Conservation (phyloP, 2,113 vertebrate species). For the Pycnonotus jocosus region DNA sequence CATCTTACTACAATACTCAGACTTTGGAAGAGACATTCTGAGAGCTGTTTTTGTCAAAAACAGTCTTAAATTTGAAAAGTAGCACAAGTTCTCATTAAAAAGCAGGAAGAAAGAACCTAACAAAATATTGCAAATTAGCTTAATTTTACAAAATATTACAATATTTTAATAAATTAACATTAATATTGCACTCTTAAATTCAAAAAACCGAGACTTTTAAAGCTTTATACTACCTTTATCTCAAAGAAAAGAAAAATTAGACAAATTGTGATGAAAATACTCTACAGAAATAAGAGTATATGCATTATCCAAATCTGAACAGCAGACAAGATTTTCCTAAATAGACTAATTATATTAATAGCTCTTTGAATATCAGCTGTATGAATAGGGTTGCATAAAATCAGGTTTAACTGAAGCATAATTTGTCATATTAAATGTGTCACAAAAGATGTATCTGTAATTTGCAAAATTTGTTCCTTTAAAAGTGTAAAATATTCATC, state of each 20-base stretch:
- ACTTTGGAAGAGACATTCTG: not conserved
- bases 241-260: not conserved
- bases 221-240: not conserved
- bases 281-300: not conserved
- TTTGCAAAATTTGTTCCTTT: conserved; percentile 5
- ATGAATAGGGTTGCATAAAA: not conserved
- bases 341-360: not conserved
- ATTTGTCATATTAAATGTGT: not conserved
- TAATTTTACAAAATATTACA: not conserved
- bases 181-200: not conserved
- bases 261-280: not conserved
- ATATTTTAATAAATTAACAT: too few relatives aligned
- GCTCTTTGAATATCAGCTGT: not conserved
- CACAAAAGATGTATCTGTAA: not conserved
- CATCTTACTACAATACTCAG: not conserved
- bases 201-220: not conserved
- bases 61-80: not conserved
- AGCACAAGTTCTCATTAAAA: not conserved
- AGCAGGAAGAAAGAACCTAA: not conserved
- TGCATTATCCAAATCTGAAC: not conserved
- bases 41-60: not conserved
- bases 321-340: not conserved
- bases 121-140: not conserved
- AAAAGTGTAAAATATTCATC: not conserved
- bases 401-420: not conserved